These are phyloP conservation scores for Sinella curviseta DNA, from an alignment of 1,140 invertebrate species.

Conservation along the genomic window DNA sequence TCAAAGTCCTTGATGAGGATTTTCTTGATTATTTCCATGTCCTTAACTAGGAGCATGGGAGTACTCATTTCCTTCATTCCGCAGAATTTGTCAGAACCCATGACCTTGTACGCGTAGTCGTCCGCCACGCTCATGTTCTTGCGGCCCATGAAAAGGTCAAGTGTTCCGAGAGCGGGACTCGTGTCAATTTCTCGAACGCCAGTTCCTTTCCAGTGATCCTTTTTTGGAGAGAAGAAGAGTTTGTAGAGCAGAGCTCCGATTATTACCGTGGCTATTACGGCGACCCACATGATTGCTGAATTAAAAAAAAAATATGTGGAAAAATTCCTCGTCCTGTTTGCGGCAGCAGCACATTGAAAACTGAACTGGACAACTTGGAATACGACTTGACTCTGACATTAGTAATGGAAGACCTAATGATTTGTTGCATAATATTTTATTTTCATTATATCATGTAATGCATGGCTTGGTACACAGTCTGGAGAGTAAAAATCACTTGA, in stretches of 20 bases:
- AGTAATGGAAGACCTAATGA: too few species aligned
- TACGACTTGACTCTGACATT: too few species aligned
- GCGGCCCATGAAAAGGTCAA: not conserved
- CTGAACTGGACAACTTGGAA: too few species aligned
- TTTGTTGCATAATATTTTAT: too few species aligned
- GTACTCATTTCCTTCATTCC: not conserved
- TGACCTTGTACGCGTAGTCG: not conserved
- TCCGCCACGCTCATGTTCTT: not conserved
- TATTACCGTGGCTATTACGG: too few species aligned
- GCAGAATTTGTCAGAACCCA: not conserved
- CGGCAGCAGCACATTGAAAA: too few species aligned
- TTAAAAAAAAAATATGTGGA: too few species aligned
- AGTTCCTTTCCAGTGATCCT: not conserved
- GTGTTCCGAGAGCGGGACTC: not conserved
- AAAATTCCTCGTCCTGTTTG: too few species aligned
- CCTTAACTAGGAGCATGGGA: not conserved
- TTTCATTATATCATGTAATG: too few species aligned
- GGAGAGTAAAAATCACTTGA: too few species aligned
- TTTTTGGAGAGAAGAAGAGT: not conserved
- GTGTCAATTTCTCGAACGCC: not conserved
- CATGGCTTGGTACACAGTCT: too few species aligned
- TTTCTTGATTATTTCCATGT: not conserved
- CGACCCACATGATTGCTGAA: too few species aligned
- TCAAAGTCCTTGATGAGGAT: slow-evolving; percentile 1
- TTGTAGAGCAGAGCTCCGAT: not conserved